Conservation (phyloP, 1,140 invertebrate species). For the Nymphalis io region DNA sequence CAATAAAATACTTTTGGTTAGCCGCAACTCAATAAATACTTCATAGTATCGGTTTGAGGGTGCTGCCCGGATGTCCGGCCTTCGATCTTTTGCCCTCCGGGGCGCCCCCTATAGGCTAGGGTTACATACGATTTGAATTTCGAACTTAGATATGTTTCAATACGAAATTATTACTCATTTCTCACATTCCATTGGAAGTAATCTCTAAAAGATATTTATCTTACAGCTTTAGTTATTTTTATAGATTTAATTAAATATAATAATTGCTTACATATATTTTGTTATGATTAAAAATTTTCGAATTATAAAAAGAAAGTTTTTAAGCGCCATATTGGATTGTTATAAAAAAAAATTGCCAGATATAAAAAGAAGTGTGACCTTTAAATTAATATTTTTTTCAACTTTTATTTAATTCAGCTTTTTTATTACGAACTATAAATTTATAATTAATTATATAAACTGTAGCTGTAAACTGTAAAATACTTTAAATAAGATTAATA, state of each 20-base stretch:
- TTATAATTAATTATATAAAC: no score
- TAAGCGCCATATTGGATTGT: no score
- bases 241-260: no score
- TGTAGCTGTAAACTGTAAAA: no score
- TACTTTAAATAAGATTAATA: background rate
- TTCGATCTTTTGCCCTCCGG: conserved; percentile 67
- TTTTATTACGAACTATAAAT: no score
- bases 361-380: no score
- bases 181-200: background rate
- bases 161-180: conserved; percentile 20
- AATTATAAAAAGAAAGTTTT: no score
- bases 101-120: conserved; percentile 40
- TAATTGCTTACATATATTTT: background rate
- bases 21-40: conserved; percentile 79
- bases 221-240: background rate
- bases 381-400: no score
- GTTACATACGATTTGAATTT: conserved; percentile 48
- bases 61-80: conserved; percentile 67
- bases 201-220: background rate
- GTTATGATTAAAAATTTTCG: background rate
- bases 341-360: no score
- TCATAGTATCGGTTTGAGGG: conserved; percentile 75
- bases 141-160: conserved; percentile 21
- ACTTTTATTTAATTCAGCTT: no score
- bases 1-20: conserved; percentile 76